Conservation (phyloP, 2,797 vertebrate genomes). For the Bufotes viridis region DNA sequence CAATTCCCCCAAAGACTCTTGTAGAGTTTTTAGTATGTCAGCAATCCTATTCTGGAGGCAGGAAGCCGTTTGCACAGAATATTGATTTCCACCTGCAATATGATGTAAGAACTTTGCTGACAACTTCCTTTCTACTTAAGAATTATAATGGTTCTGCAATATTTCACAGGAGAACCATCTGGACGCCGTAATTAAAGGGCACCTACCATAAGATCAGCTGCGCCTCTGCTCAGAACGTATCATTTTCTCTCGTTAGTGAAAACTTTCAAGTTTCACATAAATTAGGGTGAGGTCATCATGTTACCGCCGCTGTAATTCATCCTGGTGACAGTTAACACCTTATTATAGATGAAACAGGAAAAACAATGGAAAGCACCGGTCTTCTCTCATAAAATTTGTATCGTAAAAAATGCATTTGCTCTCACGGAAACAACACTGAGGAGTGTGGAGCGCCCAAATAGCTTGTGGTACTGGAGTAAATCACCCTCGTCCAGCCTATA, state of each 20-base stretch:
- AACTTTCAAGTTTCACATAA: slow-evolving; percentile 16
- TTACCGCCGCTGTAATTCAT: slow-evolving; percentile 21
- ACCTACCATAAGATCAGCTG: not conserved
- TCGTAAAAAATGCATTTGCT: not conserved
- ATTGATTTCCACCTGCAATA: slow-evolving; percentile 11
- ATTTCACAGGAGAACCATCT: slow-evolving; percentile 38
- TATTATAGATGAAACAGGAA: not conserved
- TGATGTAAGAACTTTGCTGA: slow-evolving; percentile 8
- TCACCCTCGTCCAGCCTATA: no score
- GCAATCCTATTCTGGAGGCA: not conserved
- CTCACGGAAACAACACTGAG: not conserved
- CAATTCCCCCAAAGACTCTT: not conserved
- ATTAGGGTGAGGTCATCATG: slow-evolving; percentile 7
- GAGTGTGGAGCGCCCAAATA: no score
- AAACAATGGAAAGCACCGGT: not conserved
- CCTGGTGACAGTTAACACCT: not conserved
- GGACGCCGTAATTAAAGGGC: slow-evolving; percentile 20
- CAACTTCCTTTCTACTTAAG: slow-evolving; percentile 22
- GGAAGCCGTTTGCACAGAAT: not conserved
- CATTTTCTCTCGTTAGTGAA: slow-evolving; percentile 22
- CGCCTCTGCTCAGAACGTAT: not conserved
- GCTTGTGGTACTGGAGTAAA: no score
- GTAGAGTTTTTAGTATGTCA: not conserved
- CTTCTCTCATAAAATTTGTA: not conserved
- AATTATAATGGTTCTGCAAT: not conserved